These are phyloP conservation scores for Zophobas atratus DNA, from an alignment of 1,140 invertebrate species.

Conservation along the genomic window DNA sequence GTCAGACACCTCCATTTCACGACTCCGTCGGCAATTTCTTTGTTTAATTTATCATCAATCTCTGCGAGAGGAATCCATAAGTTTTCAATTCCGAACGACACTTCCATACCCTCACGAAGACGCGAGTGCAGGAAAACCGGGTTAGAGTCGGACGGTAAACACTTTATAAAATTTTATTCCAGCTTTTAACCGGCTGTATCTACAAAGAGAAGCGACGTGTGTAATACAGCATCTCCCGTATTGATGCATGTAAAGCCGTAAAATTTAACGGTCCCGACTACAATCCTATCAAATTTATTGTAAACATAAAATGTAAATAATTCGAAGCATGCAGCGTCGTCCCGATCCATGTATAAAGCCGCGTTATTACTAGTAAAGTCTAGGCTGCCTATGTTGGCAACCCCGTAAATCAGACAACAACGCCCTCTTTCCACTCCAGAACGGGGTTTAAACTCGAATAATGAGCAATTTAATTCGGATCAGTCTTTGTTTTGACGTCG, in stretches of 20 bases:
- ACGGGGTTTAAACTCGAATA: conserved; percentile 31
- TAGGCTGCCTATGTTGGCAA: conserved; percentile 7
- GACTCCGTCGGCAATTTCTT: not conserved
- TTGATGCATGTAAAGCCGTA: conserved; percentile 38
- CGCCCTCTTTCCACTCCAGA: conserved; percentile 28
- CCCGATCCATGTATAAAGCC: conserved; percentile 32
- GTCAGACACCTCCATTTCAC: not conserved
- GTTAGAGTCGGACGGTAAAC: conserved; percentile 29
- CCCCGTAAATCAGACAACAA: conserved; percentile 36
- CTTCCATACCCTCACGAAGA: not conserved
- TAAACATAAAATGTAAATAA: conserved; percentile 43
- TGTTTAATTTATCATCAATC: conserved; percentile 15
- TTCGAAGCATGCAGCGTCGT: conserved; percentile 37
- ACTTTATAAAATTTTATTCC: conserved; percentile 41
- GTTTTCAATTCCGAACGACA: conserved; percentile 30
- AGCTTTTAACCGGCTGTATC: conserved; percentile 31
- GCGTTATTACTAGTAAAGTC: conserved; percentile 40
- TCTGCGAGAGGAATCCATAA: conserved; percentile 21
- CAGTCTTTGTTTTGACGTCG: conserved; percentile 31
- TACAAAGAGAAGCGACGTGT: conserved; percentile 17
- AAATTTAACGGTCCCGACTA: conserved; percentile 33
- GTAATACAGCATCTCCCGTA: conserved; percentile 33
- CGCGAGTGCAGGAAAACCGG: conserved; percentile 34
- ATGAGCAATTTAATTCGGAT: conserved; percentile 42
- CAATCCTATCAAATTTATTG: conserved; percentile 42